phyloP scores from a whole-genome alignment of 2,888 invertebrate genomes.

The Itoplectis maculator region DNA sequence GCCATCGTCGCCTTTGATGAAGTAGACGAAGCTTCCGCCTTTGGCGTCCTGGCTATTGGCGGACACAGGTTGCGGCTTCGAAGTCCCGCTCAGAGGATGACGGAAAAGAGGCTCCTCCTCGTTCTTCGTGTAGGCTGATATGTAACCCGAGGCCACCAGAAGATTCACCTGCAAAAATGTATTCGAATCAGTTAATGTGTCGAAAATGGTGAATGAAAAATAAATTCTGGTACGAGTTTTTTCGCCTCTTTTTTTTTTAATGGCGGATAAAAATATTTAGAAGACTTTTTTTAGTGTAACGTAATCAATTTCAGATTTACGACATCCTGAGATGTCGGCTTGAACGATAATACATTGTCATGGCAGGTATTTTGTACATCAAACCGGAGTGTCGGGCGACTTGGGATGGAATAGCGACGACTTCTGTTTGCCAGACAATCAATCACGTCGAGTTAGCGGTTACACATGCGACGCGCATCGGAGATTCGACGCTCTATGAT shows the following conservation, averaged over 20 bases:
- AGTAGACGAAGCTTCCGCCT: constrained; percentile 89
- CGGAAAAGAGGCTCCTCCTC: constrained; percentile 80
- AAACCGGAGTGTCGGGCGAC: not conserved
- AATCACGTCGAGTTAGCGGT: constrained; percentile 46
- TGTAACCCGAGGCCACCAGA: constrained; percentile 88
- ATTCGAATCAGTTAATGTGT: not conserved
- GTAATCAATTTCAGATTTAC: not conserved
- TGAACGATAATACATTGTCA: constrained; percentile 7
- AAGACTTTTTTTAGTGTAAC: too few species aligned
- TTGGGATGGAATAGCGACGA: constrained; percentile 16
- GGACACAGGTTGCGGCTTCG: constrained; percentile 83
- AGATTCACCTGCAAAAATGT: constrained; percentile 88
- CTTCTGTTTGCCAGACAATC: constrained; percentile 43
- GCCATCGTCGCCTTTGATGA: constrained; percentile 90
- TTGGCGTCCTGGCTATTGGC: constrained; percentile 86
- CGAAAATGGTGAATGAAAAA: not conserved
- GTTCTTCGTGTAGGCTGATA: constrained; percentile 78
- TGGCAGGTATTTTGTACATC: too few species aligned
- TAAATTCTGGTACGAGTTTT: not conserved
- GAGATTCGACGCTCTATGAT: constrained; percentile 14
- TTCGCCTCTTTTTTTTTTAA: not conserved
- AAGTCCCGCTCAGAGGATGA: constrained; percentile 79
- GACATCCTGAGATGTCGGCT: not conserved
- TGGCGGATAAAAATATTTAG: not conserved
- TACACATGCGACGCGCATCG: not conserved